phyloP scores from a whole-genome alignment of 2,113 vertebrate species.

The Zosterops japonicus region DNA sequence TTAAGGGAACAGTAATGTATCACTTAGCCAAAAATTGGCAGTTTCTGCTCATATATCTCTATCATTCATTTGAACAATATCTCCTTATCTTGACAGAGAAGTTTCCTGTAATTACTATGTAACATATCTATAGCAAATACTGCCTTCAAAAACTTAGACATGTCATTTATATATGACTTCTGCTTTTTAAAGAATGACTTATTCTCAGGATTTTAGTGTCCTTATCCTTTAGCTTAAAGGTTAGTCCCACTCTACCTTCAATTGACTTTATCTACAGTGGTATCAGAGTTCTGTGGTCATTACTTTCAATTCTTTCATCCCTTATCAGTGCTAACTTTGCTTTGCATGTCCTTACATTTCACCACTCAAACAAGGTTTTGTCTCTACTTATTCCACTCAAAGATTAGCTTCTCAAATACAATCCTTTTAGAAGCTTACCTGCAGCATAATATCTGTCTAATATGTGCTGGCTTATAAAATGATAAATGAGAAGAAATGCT shows the following conservation, averaged over 20 bases:
- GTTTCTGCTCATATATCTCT: not conserved
- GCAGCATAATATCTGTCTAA: not conserved
- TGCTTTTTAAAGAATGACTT: not conserved
- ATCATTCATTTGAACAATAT: not conserved
- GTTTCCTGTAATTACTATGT: not conserved
- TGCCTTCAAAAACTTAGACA: not conserved
- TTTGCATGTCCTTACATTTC: constrained; percentile 27
- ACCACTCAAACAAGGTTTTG: constrained; percentile 26
- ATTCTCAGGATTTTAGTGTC: not conserved
- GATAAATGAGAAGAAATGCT: not conserved
- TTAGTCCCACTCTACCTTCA: not conserved
- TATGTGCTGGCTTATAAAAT: not conserved
- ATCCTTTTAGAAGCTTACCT: not conserved
- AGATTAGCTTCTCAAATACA: constrained; percentile 30
- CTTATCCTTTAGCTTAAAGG: constrained; percentile 3
- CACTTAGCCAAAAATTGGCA: not conserved
- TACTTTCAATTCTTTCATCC: constrained; percentile 57
- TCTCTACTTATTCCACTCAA: not conserved
- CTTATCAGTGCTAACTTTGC: constrained; percentile 54
- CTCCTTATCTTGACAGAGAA: not conserved
- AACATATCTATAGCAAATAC: not conserved
- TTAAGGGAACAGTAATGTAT: not conserved
- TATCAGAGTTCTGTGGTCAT: constrained; percentile 43
- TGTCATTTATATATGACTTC: not conserved
- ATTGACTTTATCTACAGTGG: not conserved